phyloP scores from a whole-genome alignment of 2,113 vertebrate species.

The Elachura formosa region DNA sequence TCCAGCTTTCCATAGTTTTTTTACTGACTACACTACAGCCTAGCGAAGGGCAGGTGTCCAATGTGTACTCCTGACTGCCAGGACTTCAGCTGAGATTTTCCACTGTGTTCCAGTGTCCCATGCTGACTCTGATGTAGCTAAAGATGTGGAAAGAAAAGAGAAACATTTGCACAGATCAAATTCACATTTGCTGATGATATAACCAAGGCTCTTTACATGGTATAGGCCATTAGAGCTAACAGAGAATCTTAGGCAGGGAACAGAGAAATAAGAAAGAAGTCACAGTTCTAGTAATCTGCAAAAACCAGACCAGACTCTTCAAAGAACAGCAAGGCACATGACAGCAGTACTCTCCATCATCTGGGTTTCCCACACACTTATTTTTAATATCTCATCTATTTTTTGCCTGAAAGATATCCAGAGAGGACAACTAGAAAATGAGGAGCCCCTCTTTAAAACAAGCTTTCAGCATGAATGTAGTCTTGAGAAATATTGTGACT shows the following conservation, averaged over 20 bases:
- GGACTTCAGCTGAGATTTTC: neutral
- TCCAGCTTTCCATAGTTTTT: neutral
- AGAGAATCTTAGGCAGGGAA: neutral
- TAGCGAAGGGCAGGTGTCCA: neutral
- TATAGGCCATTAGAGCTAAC: neutral
- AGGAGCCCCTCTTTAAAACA: neutral
- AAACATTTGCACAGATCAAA: neutral
- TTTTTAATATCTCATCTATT: neutral
- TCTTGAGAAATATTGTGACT: neutral
- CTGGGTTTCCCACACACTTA: neutral
- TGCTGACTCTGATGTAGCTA: neutral
- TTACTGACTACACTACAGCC: neutral
- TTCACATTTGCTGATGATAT: neutral
- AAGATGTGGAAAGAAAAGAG: neutral
- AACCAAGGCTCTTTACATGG: neutral
- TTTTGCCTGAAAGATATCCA: neutral
- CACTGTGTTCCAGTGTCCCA: neutral
- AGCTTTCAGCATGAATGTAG: neutral
- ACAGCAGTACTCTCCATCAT: neutral
- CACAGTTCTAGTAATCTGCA: neutral
- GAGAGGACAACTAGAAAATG: neutral
- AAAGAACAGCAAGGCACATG: neutral
- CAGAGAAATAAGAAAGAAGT: neutral
- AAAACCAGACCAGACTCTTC: neutral
- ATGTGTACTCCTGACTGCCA: neutral